Evolutionary conservation across 1,140 invertebrate genomes (phyloP).

Genomic region (Bombus pyrosoma): DNA sequence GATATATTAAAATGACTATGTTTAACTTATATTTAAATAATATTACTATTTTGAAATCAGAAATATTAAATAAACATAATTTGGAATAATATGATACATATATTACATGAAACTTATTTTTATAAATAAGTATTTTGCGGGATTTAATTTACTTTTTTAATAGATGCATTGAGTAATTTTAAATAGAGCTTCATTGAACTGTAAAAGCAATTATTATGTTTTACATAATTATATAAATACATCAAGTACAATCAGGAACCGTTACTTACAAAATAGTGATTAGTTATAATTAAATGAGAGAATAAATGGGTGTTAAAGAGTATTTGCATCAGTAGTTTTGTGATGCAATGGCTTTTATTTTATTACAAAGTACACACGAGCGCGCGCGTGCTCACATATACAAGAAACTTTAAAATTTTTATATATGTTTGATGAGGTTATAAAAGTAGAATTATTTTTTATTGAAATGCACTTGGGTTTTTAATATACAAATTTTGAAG

Average conservation of each 20-base stretch:
- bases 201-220: neutral
- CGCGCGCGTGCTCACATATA: neutral
- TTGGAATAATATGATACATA: neutral
- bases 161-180: constrained; percentile 6
- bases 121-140: neutral
- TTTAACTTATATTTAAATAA: constrained; percentile 8
- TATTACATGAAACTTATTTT: neutral
- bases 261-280: neutral
- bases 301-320: constrained; percentile 2
- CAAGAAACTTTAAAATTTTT: neutral
- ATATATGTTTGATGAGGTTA: neutral
- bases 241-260: neutral
- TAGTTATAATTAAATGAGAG: constrained; percentile 2
- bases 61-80: constrained; percentile 1
- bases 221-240: neutral
- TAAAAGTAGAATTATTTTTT: neutral
- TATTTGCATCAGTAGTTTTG: neutral
- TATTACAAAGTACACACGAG: neutral
- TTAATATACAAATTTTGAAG: neutral
- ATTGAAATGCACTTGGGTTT: neutral
- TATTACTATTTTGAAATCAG: neutral
- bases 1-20: constrained; percentile 16
- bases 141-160: constrained; percentile 6
- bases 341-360: neutral
- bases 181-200: neutral